Evolutionary conservation across 2,797 vertebrate genomes (phyloP), one percentile per base, ranked within the genome.

Genomic region (Tachyglossus aculeatus): DNA sequence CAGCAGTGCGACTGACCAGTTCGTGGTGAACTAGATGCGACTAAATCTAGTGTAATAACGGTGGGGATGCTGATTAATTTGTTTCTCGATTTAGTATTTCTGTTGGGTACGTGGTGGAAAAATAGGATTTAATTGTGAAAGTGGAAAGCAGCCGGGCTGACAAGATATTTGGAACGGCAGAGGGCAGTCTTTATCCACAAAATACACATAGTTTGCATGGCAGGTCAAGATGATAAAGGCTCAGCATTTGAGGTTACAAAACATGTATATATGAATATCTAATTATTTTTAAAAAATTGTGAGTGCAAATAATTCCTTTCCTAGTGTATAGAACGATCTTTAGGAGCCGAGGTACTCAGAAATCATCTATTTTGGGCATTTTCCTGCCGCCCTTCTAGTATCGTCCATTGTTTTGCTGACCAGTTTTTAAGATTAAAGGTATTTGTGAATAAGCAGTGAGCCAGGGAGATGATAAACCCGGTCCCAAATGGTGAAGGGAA

Each of bases 171-270:
- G 71, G 25, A 43, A 92, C 93, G 91, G 92, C 81, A 93, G 93
- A 90, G 92, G 93, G 92, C 93, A 90, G 85, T 91, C 86, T 90
- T 63, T 78, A 83, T 89, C 92, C 90, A 90, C 31, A 77, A 52
- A 91, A 89, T 16, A 40, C 64, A 57, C 6, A 9, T 31, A 15
- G 18, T 31, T 1, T 5, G 4, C 66, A 37, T 33, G 4, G 7
- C 33, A 3, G 4, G 29, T 32, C 29, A 48, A 40, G 55, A 34
- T 34, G 67, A n/a, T 40, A 43, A 61, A 55, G 6, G 18, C 18
- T 33, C 59, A 70, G 54, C 77, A 25, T 64, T 58, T 69, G 65
- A 38, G 65, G 18, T 4, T 50, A 70, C 71, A 67, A 66, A 78
- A 71, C 70, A 78, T n/a, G 73, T 53, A 77, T 60, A 71, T 40